These are phyloP conservation scores for Rhagophthalmus giganteus DNA, from an alignment of 2,888 invertebrate genomes.

Conservation along the genomic window DNA sequence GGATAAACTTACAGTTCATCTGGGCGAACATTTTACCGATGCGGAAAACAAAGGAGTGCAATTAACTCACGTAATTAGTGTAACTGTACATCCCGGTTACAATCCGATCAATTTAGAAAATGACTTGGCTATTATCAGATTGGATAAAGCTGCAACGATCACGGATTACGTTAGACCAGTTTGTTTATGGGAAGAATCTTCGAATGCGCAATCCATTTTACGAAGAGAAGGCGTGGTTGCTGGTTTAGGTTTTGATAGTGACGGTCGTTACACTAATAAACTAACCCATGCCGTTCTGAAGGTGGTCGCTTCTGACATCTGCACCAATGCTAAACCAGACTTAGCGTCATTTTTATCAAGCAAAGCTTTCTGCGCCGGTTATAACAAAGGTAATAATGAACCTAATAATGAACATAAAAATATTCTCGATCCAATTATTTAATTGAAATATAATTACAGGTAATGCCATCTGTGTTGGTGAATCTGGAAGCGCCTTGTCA, in stretches of 20 bases:
- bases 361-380: conserved; percentile 55
- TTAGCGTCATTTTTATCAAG: conserved; percentile 62
- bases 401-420: too few species aligned
- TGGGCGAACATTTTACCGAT: too few species aligned
- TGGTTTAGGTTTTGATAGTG: conserved; percentile 61
- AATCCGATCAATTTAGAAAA: conserved; percentile 49
- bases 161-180: conserved; percentile 60
- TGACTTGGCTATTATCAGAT: conserved; percentile 61
- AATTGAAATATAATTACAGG: too few species aligned
- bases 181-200: conserved; percentile 59
- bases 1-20: conserved; percentile 22
- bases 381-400: conserved; percentile 43
- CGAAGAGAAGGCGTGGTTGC: conserved; percentile 41
- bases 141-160: conserved; percentile 57
- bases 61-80: conserved; percentile 53
- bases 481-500: conserved; percentile 54
- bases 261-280: conserved; percentile 59
- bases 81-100: conserved; percentile 54
- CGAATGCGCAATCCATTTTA: conserved; percentile 12
- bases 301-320: conserved; percentile 61
- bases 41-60: too few species aligned
- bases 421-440: too few species aligned
- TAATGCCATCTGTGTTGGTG: conserved; percentile 61
- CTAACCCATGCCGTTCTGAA: conserved; percentile 63
- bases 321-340: conserved; percentile 63